Conservation (phyloP, 1,140 invertebrate species). For the Drosophila varians region DNA sequence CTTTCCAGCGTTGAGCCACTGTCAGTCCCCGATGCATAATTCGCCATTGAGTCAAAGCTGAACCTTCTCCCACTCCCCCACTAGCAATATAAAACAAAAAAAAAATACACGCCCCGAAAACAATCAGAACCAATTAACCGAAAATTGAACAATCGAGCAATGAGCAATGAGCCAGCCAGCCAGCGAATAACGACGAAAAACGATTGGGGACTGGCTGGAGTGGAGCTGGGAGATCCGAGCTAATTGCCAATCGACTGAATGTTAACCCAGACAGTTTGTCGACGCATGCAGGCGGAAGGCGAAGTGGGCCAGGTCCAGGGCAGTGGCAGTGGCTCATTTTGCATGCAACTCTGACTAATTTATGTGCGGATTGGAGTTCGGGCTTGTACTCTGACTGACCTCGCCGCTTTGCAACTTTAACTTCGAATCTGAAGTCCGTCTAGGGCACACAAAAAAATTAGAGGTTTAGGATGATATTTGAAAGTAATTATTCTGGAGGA, state of each 20-base stretch:
- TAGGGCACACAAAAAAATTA: neutral
- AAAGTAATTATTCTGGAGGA: too few species aligned
- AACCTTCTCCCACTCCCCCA: neutral
- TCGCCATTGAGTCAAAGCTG: conserved; percentile 20
- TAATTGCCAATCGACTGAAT: conserved; percentile 74
- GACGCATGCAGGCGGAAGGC: conserved; percentile 31
- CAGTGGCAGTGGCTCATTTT: conserved; percentile 55
- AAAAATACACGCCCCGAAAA: conserved; percentile 67
- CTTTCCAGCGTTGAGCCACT: neutral
- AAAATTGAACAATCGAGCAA: conserved; percentile 77
- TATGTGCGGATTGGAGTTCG: conserved; percentile 42
- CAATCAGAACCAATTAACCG: conserved; percentile 81
- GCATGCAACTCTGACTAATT: conserved; percentile 64
- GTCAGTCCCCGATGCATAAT: neutral
- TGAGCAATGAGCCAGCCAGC: conserved; percentile 18
- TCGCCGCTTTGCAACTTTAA: conserved; percentile 38
- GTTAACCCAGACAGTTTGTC: conserved; percentile 71
- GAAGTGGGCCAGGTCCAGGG: neutral
- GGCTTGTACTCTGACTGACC: conserved; percentile 35
- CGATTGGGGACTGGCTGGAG: conserved; percentile 43
- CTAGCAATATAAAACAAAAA: neutral
- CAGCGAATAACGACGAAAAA: conserved; percentile 15
- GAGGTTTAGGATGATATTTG: too few species aligned
- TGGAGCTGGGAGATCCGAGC: conserved; percentile 32
- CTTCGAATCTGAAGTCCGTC: conserved; percentile 19